phyloP scores from a whole-genome alignment of 2,113 vertebrate genomes.

The Rana temporaria region DNA sequence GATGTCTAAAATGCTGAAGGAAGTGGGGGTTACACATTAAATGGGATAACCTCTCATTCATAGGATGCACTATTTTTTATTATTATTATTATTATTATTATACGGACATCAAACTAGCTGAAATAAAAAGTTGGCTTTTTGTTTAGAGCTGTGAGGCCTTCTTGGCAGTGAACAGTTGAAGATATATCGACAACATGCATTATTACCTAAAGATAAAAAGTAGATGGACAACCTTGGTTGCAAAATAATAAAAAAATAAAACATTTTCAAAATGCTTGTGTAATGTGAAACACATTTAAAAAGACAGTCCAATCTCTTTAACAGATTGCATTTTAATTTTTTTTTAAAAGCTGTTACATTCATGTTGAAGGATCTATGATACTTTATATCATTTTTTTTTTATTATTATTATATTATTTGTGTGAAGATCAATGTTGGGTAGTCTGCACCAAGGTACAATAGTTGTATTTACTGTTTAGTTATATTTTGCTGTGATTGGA shows the following conservation, averaged over 20 bases:
- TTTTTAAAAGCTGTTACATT: conserved; percentile 69
- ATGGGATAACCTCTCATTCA: background rate
- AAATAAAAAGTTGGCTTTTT: background rate
- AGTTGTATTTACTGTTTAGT: conserved; percentile 70
- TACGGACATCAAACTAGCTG: background rate
- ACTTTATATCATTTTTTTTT: conserved; percentile 39
- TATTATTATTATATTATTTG: conserved; percentile 57
- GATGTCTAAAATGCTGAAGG: background rate
- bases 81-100: too few species aligned
- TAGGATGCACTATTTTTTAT: background rate
- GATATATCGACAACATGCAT: background rate
- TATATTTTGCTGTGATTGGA: conserved; percentile 66
- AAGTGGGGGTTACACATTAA: background rate
- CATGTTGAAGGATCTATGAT: conserved; percentile 63
- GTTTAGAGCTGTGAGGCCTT: background rate
- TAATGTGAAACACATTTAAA: conserved; percentile 70
- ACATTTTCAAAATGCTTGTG: conserved; percentile 46
- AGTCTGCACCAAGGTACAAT: conserved; percentile 69
- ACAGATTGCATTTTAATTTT: conserved; percentile 66
- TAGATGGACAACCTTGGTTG: background rate
- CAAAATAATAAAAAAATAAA: background rate
- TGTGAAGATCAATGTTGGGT: conserved; percentile 59
- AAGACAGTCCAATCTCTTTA: conserved; percentile 63
- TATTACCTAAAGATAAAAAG: background rate
- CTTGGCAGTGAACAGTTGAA: conserved; percentile 6